phyloP scores from a whole-genome alignment of 2,888 invertebrate species.

The Seira sanloemensis region DNA sequence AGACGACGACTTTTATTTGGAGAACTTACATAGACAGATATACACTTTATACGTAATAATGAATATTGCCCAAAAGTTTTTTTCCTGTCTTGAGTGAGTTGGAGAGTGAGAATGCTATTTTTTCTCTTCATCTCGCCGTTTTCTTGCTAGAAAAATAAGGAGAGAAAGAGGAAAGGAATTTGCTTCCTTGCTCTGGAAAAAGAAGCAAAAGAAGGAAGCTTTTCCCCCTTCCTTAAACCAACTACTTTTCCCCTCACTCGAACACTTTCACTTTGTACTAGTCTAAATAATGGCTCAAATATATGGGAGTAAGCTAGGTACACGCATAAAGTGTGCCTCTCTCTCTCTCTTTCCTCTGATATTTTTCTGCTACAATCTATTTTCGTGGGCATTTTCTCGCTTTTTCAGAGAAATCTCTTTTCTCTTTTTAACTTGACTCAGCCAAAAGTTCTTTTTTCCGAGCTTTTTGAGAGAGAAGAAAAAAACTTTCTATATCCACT shows the following conservation, averaged over 20 bases:
- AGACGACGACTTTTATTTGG: constrained; percentile 30
- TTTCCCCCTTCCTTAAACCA: constrained; percentile 63
- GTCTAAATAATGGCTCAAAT: constrained; percentile 5
- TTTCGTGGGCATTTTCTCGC: constrained; percentile 42
- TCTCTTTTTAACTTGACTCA: constrained; percentile 44
- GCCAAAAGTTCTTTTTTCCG: constrained; percentile 36
- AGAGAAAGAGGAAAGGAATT: constrained; percentile 62
- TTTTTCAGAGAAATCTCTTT: constrained; percentile 24
- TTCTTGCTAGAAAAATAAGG: constrained; percentile 32
- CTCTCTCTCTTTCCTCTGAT: background rate
- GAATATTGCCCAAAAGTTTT: constrained; percentile 7
- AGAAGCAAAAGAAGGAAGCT: constrained; percentile 43
- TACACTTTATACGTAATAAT: constrained; percentile 8
- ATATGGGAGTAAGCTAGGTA: constrained; percentile 9
- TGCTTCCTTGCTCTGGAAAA: constrained; percentile 37
- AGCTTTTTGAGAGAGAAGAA: constrained; percentile 16
- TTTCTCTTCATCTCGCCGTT: constrained; percentile 5
- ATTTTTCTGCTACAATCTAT: constrained; percentile 1
- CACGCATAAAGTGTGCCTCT: background rate
- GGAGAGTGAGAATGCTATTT: constrained; percentile 34
- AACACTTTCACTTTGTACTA: constrained; percentile 60
- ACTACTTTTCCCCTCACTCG: constrained; percentile 64
- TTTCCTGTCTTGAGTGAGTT: constrained; percentile 15
- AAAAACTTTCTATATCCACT: background rate
- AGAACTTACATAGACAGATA: constrained; percentile 23